Evolutionary conservation across 2,888 invertebrate species (phyloP).

Genomic region (Xestia ashworthii): DNA sequence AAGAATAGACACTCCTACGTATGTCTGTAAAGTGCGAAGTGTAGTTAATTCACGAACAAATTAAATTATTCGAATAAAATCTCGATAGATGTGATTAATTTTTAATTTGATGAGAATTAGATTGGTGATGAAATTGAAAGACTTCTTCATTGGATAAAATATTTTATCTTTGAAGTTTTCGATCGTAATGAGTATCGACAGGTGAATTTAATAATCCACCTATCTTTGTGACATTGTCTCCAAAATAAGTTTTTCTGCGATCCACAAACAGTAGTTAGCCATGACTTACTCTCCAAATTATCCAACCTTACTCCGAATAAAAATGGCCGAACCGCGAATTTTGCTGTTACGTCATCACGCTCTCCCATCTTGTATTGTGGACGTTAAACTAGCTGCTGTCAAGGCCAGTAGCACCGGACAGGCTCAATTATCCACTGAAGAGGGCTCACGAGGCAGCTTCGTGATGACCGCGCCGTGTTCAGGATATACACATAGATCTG

Average conservation of each 20-base stretch:
- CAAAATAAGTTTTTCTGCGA: constrained; percentile 1
- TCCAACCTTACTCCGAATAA: constrained; percentile 51
- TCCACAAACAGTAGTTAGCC: constrained; percentile 44
- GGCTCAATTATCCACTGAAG: constrained; percentile 75
- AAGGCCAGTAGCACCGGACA: constrained; percentile 76
- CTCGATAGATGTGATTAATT: constrained; percentile 26
- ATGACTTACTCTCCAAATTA: constrained; percentile 50
- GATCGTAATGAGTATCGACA: neutral
- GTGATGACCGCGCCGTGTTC: constrained; percentile 34
- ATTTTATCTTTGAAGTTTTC: constrained; percentile 2
- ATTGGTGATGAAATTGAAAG: constrained; percentile 27
- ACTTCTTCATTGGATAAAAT: constrained; percentile 10
- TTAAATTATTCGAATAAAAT: constrained; percentile 38
- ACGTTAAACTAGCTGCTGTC: constrained; percentile 63
- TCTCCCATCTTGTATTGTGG: constrained; percentile 57
- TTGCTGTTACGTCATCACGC: constrained; percentile 51
- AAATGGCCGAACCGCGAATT: constrained; percentile 44
- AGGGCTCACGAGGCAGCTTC: constrained; percentile 56
- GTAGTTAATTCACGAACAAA: constrained; percentile 42
- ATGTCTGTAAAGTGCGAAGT: constrained; percentile 30
- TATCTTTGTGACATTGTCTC: neutral
- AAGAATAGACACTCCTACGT: constrained; percentile 64
- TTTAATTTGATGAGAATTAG: constrained; percentile 36
- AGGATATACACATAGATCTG: constrained; percentile 50
- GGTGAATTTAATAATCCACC: constrained; percentile 4